Conservation (phyloP, 1,140 invertebrate genomes). For the Globodera ellingtonae region DNA sequence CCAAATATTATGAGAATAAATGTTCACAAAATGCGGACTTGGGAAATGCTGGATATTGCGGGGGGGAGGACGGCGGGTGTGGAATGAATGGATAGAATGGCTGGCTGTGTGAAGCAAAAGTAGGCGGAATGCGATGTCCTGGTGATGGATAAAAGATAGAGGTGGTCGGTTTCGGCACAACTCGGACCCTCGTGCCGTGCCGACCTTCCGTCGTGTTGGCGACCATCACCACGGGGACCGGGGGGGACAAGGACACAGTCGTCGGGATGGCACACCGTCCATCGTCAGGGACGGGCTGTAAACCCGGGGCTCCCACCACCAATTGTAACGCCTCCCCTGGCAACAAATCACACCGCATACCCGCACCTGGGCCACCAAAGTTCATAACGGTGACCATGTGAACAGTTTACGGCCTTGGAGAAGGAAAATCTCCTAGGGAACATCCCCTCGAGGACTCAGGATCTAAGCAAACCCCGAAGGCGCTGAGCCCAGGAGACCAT, state of each 20-base stretch:
- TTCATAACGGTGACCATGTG: no score
- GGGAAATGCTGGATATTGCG: no score
- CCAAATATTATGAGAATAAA: no score
- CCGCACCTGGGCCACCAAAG: not conserved
- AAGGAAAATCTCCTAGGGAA: not conserved
- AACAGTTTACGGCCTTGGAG: not conserved
- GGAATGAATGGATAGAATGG: not conserved
- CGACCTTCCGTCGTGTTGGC: slow-evolving; percentile 8
- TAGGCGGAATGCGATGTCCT: not conserved
- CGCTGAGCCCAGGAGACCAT: not conserved
- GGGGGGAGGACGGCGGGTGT: not conserved
- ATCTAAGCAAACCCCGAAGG: not conserved
- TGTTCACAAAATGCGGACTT: no score
- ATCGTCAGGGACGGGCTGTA: not conserved
- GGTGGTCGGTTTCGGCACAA: not conserved
- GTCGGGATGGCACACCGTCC: no score
- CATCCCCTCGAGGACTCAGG: not conserved
- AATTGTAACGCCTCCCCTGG: slow-evolving; percentile 1
- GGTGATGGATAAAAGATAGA: not conserved
- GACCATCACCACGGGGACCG: not conserved
- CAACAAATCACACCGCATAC: slow-evolving; percentile 15
- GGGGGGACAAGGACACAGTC: no score
- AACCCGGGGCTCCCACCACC: not conserved
- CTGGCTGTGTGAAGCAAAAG: no score
- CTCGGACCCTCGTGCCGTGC: not conserved